Evolutionary conservation across 2,113 vertebrate species (phyloP).

Genomic region (Gymnogyps californianus): DNA sequence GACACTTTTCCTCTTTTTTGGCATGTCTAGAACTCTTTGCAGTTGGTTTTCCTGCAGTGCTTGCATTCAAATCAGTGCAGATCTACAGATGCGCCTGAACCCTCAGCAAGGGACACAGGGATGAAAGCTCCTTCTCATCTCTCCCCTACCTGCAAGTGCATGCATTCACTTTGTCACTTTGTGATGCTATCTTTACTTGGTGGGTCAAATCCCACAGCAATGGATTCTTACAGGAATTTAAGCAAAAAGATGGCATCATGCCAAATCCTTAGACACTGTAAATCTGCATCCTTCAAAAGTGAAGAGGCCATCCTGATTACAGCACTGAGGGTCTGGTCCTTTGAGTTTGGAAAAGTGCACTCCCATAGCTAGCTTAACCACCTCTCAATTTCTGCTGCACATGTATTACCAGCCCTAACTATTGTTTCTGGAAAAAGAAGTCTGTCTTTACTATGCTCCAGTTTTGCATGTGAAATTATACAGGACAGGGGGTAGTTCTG

Average conservation of each 20-base stretch:
- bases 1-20: background rate
- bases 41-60: background rate
- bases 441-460: background rate
- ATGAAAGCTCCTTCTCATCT: background rate
- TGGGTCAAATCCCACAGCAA: background rate
- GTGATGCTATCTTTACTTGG: background rate
- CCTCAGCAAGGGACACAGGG: background rate
- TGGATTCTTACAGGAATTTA: background rate
- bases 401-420: background rate
- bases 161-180: background rate
- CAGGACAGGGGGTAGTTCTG: background rate
- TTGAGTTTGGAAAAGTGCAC: background rate
- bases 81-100: background rate
- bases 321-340: background rate
- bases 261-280: background rate
- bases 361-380: background rate
- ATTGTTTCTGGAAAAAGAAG: background rate
- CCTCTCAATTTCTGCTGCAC: background rate
- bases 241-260: background rate
- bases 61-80: background rate
- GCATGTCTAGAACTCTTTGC: background rate
- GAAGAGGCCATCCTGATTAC: background rate
- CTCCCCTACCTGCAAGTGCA: background rate
- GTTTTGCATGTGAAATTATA: background rate
- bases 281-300: background rate